Evolutionary conservation across 2,113 vertebrate species (phyloP).

Genomic region (Xiphophorus hellerii): DNA sequence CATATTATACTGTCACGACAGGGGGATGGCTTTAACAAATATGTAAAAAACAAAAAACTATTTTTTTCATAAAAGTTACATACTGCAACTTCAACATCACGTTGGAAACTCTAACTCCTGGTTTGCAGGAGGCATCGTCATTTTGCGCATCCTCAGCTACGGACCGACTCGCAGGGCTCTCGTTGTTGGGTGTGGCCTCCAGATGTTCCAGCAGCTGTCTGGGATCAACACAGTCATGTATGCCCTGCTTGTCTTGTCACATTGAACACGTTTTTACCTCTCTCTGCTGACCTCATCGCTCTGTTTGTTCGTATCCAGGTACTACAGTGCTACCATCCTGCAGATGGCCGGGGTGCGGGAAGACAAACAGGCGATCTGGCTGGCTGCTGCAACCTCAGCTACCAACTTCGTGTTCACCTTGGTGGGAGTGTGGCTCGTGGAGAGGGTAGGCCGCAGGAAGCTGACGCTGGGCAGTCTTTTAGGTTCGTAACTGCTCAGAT

Average conservation of each 20-base stretch:
- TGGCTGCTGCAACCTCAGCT: slow-evolving; percentile 90
- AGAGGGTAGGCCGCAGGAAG: slow-evolving; percentile 91
- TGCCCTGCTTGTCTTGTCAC: slow-evolving; percentile 60
- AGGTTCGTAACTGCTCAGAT: slow-evolving; percentile 76
- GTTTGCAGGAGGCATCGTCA: slow-evolving; percentile 83
- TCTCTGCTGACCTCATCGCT: background rate
- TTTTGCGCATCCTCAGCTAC: slow-evolving; percentile 89
- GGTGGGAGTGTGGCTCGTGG: slow-evolving; percentile 94
- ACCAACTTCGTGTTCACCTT: slow-evolving; percentile 96
- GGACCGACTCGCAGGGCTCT: slow-evolving; percentile 91
- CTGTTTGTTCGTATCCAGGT: slow-evolving; percentile 77
- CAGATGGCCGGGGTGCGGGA: slow-evolving; percentile 97
- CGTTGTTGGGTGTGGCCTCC: slow-evolving; percentile 92
- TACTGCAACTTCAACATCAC: background rate
- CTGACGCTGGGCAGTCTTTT: slow-evolving; percentile 91
- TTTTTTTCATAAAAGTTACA: too few relatives aligned
- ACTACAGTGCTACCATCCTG: slow-evolving; percentile 98
- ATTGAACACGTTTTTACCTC: background rate
- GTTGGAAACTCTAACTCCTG: background rate
- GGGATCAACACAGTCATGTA: slow-evolving; percentile 99
- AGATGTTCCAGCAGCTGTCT: slow-evolving; percentile 98
- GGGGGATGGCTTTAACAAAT: too few relatives aligned
- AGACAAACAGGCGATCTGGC: slow-evolving; percentile 92
- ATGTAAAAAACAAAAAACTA: too few relatives aligned
- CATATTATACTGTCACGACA: too few relatives aligned